These are phyloP conservation scores for Haemorhous mexicanus DNA, from an alignment of 2,113 vertebrate species.

Conservation along the genomic window DNA sequence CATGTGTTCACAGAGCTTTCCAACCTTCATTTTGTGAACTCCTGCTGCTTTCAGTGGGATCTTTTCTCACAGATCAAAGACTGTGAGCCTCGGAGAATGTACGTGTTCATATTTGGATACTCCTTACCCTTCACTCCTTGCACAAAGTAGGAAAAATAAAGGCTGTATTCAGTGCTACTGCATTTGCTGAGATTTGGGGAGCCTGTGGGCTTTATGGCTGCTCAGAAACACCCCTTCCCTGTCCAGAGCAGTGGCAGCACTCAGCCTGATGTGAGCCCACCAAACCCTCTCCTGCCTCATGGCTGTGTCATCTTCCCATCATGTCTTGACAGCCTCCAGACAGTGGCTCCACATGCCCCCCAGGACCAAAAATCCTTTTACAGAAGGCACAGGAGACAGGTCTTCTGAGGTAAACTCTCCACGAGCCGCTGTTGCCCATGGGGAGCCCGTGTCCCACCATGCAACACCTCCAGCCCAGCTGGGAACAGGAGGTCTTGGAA, in stretches of 20 bases:
- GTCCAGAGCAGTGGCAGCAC: background rate
- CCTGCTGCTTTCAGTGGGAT: slow-evolving; percentile 5
- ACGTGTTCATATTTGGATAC: background rate
- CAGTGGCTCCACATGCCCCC: background rate
- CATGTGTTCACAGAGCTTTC: background rate
- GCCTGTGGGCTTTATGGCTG: background rate
- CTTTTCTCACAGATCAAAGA: slow-evolving; percentile 7
- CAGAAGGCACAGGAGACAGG: accelerated
- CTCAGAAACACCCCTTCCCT: background rate
- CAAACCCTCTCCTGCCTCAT: background rate
- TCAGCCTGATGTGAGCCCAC: background rate
- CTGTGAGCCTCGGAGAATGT: background rate
- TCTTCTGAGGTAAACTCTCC: background rate
- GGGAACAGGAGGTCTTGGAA: background rate
- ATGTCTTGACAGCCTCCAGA: background rate
- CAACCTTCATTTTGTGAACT: slow-evolving; percentile 8
- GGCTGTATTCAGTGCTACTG: background rate
- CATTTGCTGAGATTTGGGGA: background rate
- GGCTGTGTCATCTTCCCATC: background rate
- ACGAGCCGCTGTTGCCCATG: accelerated
- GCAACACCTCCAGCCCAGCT: accelerated
- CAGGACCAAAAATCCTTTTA: background rate
- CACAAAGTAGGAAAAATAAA: slow-evolving; percentile 15
- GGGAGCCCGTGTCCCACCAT: background rate
- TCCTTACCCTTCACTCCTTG: slow-evolving; percentile 14